Percentiles rank a stretch among this genome's conserved stretches.
Evolutionary conservation across 2,113 vertebrate species (phyloP).

Genomic region (Noturus placidus): DNA sequence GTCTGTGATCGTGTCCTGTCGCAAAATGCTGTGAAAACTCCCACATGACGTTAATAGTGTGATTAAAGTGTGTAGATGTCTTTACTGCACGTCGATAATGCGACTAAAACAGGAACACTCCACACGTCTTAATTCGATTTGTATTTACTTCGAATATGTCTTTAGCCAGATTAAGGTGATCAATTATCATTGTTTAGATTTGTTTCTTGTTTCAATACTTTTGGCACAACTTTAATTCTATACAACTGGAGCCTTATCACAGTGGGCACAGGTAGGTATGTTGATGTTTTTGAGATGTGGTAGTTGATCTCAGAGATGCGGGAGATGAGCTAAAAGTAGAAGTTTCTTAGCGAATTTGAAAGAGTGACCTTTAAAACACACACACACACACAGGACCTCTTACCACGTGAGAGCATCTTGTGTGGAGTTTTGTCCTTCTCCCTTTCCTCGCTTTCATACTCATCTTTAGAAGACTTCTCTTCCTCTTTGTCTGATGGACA

Average conservation of each 20-base stretch:
- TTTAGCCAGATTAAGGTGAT: too few relatives aligned
- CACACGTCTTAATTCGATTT: too few relatives aligned
- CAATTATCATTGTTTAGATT: too few relatives aligned
- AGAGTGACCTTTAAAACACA: neutral
- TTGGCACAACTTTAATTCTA: too few relatives aligned
- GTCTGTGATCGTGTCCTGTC: too few relatives aligned
- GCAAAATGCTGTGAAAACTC: too few relatives aligned
- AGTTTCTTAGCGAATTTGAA: neutral
- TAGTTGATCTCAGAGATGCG: neutral
- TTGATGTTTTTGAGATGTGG: neutral
- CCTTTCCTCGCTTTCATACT: constrained; percentile 92
- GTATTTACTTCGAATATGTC: too few relatives aligned
- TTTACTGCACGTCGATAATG: too few relatives aligned
- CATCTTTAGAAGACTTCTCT: constrained; percentile 91
- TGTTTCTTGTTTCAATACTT: too few relatives aligned
- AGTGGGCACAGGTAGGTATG: neutral
- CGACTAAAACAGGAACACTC: too few relatives aligned
- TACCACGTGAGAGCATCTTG: constrained; percentile 96
- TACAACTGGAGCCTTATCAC: neutral
- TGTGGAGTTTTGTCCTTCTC: constrained; percentile 91
- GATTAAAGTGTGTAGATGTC: too few relatives aligned
- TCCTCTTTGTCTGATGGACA: constrained; percentile 98
- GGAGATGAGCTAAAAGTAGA: neutral
- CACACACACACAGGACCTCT: constrained; percentile 26
- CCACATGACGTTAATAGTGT: too few relatives aligned